Evolutionary conservation across 2,888 invertebrate genomes (phyloP).

Genomic region (Callimorpha dominula): DNA sequence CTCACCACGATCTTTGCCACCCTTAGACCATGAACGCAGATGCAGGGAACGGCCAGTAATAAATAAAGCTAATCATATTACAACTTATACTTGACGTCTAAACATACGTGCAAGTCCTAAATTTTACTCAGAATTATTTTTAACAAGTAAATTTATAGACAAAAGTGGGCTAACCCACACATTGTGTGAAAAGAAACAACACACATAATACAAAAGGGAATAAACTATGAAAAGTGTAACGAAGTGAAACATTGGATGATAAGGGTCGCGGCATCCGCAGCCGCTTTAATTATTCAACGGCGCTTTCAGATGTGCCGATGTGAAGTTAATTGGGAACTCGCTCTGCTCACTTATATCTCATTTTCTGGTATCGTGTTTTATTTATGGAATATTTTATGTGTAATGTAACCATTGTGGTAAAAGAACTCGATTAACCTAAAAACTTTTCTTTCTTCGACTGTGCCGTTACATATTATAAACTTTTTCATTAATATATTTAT

Average conservation of each 20-base stretch:
- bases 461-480: too few species aligned
- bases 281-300: constrained; percentile 77
- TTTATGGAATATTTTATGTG: constrained; percentile 48
- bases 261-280: constrained; percentile 65
- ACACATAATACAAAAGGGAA: constrained; percentile 52
- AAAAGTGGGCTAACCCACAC: constrained; percentile 20
- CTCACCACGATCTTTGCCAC: too few species aligned
- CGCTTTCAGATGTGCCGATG: constrained; percentile 71
- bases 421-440: constrained; percentile 19
- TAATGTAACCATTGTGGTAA: constrained; percentile 30
- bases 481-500: too few species aligned
- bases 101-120: neutral
- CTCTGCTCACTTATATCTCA: constrained; percentile 61
- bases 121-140: constrained; percentile 12
- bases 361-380: constrained; percentile 64
- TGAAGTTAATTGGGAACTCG: constrained; percentile 74
- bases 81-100: neutral
- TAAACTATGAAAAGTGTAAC: constrained; percentile 73
- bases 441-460: neutral
- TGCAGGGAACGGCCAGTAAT: too few species aligned
- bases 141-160: neutral
- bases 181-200: constrained; percentile 33
- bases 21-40: too few species aligned
- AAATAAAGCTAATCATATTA: neutral
- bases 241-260: constrained; percentile 71